These are phyloP conservation scores for Ophioninae sp. DNA, from an alignment of 2,888 invertebrate genomes.

Conservation along the genomic window DNA sequence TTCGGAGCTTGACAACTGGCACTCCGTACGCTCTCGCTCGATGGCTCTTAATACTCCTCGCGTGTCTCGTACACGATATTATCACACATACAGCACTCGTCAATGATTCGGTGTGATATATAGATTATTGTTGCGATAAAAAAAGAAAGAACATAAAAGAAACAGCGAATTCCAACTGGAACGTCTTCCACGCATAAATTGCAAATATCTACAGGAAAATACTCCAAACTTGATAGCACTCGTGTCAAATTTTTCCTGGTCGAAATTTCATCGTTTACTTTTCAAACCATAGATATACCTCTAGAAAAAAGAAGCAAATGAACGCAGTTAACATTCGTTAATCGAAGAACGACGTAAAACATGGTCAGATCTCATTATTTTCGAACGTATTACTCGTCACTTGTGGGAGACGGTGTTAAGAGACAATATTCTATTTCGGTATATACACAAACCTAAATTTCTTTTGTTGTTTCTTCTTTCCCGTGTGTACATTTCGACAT, in stretches of 20 bases:
- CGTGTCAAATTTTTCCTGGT: constrained; percentile 44
- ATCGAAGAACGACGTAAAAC: constrained; percentile 28
- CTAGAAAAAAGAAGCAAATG: constrained; percentile 49
- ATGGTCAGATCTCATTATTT: constrained; percentile 31
- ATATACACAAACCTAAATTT: constrained; percentile 58
- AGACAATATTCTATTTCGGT: constrained; percentile 46
- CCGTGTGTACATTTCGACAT: neutral
- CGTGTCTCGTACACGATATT: neutral
- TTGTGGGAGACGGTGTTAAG: constrained; percentile 43
- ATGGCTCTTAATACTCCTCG: constrained; percentile 11
- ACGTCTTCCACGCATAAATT: constrained; percentile 26
- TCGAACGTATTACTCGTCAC: constrained; percentile 41
- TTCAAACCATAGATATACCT: constrained; percentile 44
- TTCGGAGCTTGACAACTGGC: neutral
- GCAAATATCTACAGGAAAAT: constrained; percentile 46
- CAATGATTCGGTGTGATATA: constrained; percentile 27
- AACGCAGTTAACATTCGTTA: constrained; percentile 30
- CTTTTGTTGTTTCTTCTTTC: neutral
- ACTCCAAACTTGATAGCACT: constrained; percentile 60
- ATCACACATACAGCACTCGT: constrained; percentile 26
- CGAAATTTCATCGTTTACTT: constrained; percentile 25
- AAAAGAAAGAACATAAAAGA: constrained; percentile 21
- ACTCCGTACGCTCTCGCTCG: neutral
- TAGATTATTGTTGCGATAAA: neutral
- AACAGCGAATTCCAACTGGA: neutral